phyloP scores from a whole-genome alignment of 2,113 vertebrate genomes.

The Leucosticte australis region DNA sequence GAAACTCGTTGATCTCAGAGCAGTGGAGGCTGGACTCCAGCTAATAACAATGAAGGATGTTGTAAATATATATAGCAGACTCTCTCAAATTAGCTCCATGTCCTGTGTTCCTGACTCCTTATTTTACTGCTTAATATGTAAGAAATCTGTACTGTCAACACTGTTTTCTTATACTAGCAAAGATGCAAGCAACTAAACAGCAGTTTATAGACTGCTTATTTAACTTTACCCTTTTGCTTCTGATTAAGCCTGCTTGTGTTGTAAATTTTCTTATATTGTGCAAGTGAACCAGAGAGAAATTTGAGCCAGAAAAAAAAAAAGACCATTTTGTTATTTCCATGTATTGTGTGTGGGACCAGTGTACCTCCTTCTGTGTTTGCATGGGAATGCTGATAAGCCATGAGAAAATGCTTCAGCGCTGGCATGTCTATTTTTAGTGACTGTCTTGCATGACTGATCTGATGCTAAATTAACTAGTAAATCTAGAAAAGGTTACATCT shows the following conservation, averaged over 20 bases:
- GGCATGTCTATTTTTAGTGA: conserved; percentile 33
- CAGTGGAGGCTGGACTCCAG: not conserved
- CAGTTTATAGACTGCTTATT: not conserved
- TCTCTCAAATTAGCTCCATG: not conserved
- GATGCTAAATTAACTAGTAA: conserved; percentile 66
- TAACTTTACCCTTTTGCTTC: not conserved
- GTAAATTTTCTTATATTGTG: not conserved
- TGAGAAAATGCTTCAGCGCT: conserved; percentile 1
- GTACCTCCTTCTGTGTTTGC: conserved; percentile 4
- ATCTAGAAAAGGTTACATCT: conserved; percentile 8
- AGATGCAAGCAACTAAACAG: not conserved
- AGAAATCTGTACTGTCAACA: not conserved
- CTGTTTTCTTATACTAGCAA: not conserved
- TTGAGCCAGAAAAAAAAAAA: not conserved
- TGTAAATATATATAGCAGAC: not conserved
- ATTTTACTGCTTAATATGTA: not conserved
- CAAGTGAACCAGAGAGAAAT: not conserved
- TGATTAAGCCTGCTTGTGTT: not conserved
- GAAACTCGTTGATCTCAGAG: not conserved
- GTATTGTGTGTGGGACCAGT: not conserved
- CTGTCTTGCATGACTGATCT: conserved; percentile 56
- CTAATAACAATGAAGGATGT: not conserved
- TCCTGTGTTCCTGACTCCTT: not conserved
- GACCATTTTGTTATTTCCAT: not conserved
- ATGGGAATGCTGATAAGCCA: not conserved